phyloP scores from a whole-genome alignment of 2,888 invertebrate genomes.

The Parnassius smintheus region DNA sequence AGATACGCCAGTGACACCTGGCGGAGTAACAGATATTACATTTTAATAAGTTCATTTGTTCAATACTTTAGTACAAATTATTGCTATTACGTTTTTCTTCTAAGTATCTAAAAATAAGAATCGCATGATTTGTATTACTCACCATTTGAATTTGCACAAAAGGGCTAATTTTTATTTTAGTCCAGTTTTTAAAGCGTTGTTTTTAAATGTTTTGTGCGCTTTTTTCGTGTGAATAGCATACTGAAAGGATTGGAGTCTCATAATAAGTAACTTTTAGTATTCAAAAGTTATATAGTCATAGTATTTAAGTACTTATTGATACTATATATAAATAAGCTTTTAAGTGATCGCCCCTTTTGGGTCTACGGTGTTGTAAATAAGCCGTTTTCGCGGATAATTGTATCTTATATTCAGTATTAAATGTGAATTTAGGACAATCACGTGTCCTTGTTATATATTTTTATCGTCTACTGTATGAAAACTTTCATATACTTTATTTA shows the following conservation, averaged over 20 bases:
- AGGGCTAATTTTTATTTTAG: not conserved
- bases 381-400: not conserved
- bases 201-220: not conserved
- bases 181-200: not conserved
- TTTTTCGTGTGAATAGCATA: not conserved
- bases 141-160: slow-evolving; percentile 4
- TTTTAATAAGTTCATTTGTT: not conserved
- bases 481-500: not conserved
- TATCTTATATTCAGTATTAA: slow-evolving; percentile 43
- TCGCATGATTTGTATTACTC: not conserved
- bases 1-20: not conserved
- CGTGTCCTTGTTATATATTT: too few relatives aligned
- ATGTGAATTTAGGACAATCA: slow-evolving; percentile 11
- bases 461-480: too few relatives aligned
- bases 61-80: slow-evolving; percentile 7
- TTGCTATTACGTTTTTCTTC: not conserved
- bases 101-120: not conserved
- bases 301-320: slow-evolving; percentile 41
- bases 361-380: not conserved
- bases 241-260: slow-evolving; percentile 54
- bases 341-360: slow-evolving; percentile 1
- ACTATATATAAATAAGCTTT: not conserved
- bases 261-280: slow-evolving; percentile 47
- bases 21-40: not conserved
- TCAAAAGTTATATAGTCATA: slow-evolving; percentile 53